These are phyloP conservation scores for Bacillus rossius DNA, from an alignment of 1,140 invertebrate species.

Conservation along the genomic window DNA sequence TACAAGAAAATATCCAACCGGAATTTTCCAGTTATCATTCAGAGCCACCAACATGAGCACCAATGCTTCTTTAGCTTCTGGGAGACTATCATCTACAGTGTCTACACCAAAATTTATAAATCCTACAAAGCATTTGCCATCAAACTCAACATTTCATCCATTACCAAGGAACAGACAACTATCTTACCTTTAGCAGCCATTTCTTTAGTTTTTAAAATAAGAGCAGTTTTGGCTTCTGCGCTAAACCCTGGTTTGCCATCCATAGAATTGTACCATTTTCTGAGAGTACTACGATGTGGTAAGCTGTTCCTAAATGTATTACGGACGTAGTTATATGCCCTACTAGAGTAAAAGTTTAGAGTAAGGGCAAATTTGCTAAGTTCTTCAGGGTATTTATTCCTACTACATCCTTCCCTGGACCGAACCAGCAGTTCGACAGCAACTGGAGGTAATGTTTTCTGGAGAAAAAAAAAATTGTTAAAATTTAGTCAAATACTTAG, in stretches of 20 bases:
- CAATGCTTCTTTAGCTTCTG: conserved; percentile 33
- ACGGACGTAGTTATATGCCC: background rate
- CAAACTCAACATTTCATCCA: conserved; percentile 29
- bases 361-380: too few relatives aligned
- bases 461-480: too few relatives aligned
- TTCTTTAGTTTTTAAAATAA: background rate
- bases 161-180: conserved; percentile 8
- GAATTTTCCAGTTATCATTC: conserved; percentile 32
- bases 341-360: too few relatives aligned
- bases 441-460: too few relatives aligned
- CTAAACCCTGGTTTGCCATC: background rate
- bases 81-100: conserved; percentile 21
- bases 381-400: too few relatives aligned
- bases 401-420: too few relatives aligned
- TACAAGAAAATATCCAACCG: conserved; percentile 2
- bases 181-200: background rate
- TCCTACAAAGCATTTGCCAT: conserved; percentile 19
- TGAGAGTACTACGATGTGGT: background rate
- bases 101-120: conserved; percentile 22
- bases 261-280: background rate
- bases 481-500: too few relatives aligned
- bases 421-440: too few relatives aligned
- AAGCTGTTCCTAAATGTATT: background rate
- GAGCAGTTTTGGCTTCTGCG: background rate
- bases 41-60: conserved; percentile 34